A percentile compares a stretch with the other conserved stretches of the same genome.
Evolutionary conservation across 2,888 invertebrate species (phyloP).

Genomic region (Pheosia gnoma): DNA sequence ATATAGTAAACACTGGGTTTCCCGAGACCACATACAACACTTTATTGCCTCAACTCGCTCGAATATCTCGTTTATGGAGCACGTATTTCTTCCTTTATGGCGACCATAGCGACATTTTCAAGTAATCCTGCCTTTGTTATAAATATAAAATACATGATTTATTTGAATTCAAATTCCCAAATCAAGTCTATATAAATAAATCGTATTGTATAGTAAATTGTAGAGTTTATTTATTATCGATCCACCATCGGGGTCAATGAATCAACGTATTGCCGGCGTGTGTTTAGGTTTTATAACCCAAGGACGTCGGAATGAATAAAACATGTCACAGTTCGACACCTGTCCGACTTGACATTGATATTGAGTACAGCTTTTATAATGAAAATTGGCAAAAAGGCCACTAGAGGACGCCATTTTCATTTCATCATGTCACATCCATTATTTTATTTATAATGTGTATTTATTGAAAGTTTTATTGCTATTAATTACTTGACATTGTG

Average conservation of each 20-base stretch:
- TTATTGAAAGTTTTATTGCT: no score
- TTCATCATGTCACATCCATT: no score
- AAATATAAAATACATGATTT: constrained; percentile 6
- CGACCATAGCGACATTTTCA: neutral
- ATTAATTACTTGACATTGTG: no score
- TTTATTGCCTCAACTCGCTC: constrained; percentile 1
- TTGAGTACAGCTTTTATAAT: neutral
- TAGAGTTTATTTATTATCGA: constrained; percentile 33
- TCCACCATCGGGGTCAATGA: constrained; percentile 33
- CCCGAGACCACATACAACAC: neutral
- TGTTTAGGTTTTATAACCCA: constrained; percentile 27
- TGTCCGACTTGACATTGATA: constrained; percentile 16
- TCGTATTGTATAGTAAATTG: constrained; percentile 24
- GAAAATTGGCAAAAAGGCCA: neutral
- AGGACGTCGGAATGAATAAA: constrained; percentile 30
- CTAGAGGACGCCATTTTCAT: no score
- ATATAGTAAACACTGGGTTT: neutral
- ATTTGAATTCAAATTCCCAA: constrained; percentile 17
- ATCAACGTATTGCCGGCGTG: constrained; percentile 13
- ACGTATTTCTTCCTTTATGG: constrained; percentile 3
- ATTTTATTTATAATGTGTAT: no score
- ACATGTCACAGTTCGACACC: constrained; percentile 23
- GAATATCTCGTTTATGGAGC: constrained; percentile 4
- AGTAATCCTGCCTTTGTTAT: constrained; percentile 4
- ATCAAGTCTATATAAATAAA: constrained; percentile 24